Base-by-base conservation (phyloP, 2,888 invertebrate genomes). In the Globia sparganii region DNA sequence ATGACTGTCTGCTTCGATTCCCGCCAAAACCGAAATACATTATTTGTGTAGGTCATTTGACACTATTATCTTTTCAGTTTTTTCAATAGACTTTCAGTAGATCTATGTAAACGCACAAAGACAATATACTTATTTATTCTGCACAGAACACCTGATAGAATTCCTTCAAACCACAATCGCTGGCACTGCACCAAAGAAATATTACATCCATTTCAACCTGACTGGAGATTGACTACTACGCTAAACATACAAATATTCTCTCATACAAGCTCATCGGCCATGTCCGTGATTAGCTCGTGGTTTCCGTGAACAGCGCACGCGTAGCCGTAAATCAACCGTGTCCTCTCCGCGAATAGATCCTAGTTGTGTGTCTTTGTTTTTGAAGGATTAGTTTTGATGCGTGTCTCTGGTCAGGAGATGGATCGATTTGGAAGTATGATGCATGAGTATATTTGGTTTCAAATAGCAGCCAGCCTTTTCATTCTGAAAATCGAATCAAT, bases 301-400 rank as follows among this genome's bases (percentile, higher is more conserved):
- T 90, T 93, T 92, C 91, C 90, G 87, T 89, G 91, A 91, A 90
- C 85, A 86, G 84, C 86, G 90, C 87, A 85, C 84, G 90, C 90
- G 87, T 90, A 85, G 84, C 84, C 78, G 87, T 93, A 91, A 93
- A 93, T 93, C 93, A 93, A 85, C 78, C 88, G 91, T 86, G 89
- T 88, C 88, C 83, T 79, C 80, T 88, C 89, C 88, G 77, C 86
- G 90, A 93, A 92, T 93, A 91, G 86, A 87, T 78, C 71, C 64
- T 77, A 73, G 77, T 83, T 85, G 81, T 81, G 78, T 81, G 81
- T 80, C 84, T 89, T 87, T 87, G 84, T 88, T 88, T 82, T 72
- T 80, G 43, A 64, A 46, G 65, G 75, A 84, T 84, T 66, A 56
- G 68, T 59, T 82, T 56, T 82, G 70, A 82, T 62, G 9, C 37